Evolutionary conservation across 1,140 invertebrate genomes (phyloP).

Genomic region (Lordiphosa stackelbergi): DNA sequence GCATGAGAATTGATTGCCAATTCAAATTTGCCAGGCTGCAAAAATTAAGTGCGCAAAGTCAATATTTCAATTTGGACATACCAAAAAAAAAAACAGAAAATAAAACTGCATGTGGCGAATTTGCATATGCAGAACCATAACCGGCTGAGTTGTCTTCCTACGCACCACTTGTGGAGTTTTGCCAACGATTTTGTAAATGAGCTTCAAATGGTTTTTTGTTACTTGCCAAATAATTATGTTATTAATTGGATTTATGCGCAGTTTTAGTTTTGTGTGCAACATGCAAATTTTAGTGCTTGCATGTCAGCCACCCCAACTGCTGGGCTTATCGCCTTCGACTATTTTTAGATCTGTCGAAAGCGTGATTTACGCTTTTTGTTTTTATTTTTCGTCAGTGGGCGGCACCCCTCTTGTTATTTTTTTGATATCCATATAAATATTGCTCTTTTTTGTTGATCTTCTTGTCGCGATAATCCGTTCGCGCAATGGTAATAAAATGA

Average conservation of each 20-base stretch:
- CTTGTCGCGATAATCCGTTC: constrained; percentile 69
- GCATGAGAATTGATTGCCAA: constrained; percentile 51
- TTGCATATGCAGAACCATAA: constrained; percentile 44
- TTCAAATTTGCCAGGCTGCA: constrained; percentile 64
- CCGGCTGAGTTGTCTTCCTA: constrained; percentile 35
- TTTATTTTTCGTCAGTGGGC: constrained; percentile 45
- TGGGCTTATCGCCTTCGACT: constrained; percentile 53
- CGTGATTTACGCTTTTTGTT: constrained; percentile 67
- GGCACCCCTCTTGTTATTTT: constrained; percentile 37
- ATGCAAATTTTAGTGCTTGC: constrained; percentile 20
- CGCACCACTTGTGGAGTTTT: constrained; percentile 21
- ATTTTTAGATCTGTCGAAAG: constrained; percentile 71
- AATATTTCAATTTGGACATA: constrained; percentile 65
- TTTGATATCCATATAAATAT: constrained; percentile 60
- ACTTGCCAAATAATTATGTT: constrained; percentile 66
- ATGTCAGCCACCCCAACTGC: constrained; percentile 22
- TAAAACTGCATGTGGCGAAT: constrained; percentile 44
- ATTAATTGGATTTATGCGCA: constrained; percentile 72
- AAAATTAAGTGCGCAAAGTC: constrained; percentile 72
- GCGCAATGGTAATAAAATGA: constrained; percentile 66
- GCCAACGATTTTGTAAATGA: constrained; percentile 54
- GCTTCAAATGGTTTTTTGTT: constrained; percentile 47
- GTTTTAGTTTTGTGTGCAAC: constrained; percentile 52
- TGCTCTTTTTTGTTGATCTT: constrained; percentile 56
- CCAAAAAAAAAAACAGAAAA: constrained; percentile 13